phyloP scores from a whole-genome alignment of 2,113 vertebrate genomes.

The Oncorhynchus tshawytscha region DNA sequence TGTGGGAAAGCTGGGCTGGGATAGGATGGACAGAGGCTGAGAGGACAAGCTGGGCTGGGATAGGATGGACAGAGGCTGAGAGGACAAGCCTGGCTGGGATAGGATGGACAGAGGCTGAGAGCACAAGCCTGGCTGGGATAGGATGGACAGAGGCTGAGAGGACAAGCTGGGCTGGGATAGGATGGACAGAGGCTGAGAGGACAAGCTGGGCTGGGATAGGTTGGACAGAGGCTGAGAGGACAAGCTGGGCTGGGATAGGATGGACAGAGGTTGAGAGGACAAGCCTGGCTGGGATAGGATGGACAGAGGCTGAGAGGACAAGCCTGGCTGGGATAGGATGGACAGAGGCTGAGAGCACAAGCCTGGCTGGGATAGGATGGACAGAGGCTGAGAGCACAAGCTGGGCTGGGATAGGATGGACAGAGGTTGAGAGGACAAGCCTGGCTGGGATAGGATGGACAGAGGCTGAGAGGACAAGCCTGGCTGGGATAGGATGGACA shows the following conservation, averaged over 20 bases:
- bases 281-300: no score
- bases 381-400: no score
- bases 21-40: not conserved
- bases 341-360: not conserved
- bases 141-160: no score
- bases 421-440: not conserved
- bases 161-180: not conserved
- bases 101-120: not conserved
- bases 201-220: no score
- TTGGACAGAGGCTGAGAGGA: no score
- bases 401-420: not conserved
- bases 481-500: not conserved
- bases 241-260: not conserved
- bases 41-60: no score
- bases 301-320: no score
- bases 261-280: not conserved
- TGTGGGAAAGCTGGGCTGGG: constrained; percentile 14
- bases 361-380: no score
- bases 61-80: no score
- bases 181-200: not conserved
- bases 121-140: no score
- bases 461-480: no score
- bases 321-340: not conserved
- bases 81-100: not conserved
- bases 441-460: no score